Percentiles rank a stretch among this genome's conserved stretches.
Evolutionary conservation across 2,888 invertebrate species (phyloP).

Genomic region (Malthinus seriepunctatus): DNA sequence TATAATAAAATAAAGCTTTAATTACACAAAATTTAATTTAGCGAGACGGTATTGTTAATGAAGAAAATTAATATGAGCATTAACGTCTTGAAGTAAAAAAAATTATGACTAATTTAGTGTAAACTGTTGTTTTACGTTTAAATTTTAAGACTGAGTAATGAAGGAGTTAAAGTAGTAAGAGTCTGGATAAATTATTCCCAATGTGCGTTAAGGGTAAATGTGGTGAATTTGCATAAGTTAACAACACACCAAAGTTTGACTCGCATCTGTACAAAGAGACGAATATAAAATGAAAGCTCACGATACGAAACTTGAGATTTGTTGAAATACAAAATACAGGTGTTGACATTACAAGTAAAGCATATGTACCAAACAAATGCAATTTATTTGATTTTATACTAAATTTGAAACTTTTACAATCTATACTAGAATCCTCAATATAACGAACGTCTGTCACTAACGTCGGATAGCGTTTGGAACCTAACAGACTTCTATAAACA

Average conservation of each 20-base stretch:
- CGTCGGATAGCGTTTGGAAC: no score
- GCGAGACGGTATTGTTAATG: not conserved
- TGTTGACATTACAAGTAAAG: slow-evolving; percentile 25
- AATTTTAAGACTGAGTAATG: slow-evolving; percentile 40
- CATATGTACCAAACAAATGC: slow-evolving; percentile 6
- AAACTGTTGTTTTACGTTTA: slow-evolving; percentile 32
- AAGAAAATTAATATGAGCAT: slow-evolving; percentile 9
- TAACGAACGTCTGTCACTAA: no score
- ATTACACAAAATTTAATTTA: no score
- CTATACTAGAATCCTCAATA: no score
- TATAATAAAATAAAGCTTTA: no score
- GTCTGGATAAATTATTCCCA: slow-evolving; percentile 41
- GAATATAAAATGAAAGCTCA: slow-evolving; percentile 20
- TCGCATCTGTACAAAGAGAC: slow-evolving; percentile 26
- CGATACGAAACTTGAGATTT: slow-evolving; percentile 21
- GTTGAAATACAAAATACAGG: slow-evolving; percentile 23
- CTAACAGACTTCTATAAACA: no score
- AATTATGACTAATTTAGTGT: slow-evolving; percentile 17
- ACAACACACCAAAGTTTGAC: slow-evolving; percentile 34
- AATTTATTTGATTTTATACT: no score
- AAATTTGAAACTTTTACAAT: no score
- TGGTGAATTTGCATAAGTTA: slow-evolving; percentile 40
- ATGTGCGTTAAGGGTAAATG: slow-evolving; percentile 43
- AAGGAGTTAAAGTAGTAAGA: slow-evolving; percentile 39
- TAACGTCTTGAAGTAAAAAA: not conserved